These are phyloP conservation scores for Podarcis siculus DNA, from an alignment of 2,797 vertebrate species.

Conservation along the genomic window DNA sequence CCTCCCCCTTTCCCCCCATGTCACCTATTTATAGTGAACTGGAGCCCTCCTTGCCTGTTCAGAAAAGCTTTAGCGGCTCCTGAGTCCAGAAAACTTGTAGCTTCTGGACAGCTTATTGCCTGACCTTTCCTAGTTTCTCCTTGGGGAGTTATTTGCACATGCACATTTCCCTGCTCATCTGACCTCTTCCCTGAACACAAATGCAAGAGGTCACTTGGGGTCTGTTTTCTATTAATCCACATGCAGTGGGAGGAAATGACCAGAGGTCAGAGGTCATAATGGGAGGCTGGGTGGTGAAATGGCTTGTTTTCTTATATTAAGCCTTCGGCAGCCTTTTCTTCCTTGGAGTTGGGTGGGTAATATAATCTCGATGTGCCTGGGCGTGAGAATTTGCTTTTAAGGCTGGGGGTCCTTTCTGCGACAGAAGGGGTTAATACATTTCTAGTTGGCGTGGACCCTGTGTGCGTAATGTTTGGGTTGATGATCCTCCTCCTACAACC, in stretches of 20 bases:
- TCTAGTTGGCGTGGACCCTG: not conserved
- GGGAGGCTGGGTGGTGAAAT: not conserved
- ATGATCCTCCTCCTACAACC: not conserved
- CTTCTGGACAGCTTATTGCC: not conserved
- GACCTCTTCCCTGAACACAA: not conserved
- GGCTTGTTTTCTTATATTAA: not conserved
- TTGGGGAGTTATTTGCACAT: slow-evolving; percentile 12
- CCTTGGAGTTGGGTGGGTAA: not conserved
- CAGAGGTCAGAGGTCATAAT: not conserved
- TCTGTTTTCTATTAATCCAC: slow-evolving; percentile 26
- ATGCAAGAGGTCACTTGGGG: not conserved
- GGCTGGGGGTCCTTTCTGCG: not conserved
- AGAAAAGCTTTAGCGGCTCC: not conserved
- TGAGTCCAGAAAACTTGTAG: not conserved
- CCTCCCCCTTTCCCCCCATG: too few species aligned
- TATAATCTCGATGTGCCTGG: not conserved
- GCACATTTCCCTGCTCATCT: not conserved
- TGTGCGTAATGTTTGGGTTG: not conserved
- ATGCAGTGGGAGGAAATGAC: slow-evolving; percentile 9
- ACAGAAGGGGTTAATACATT: not conserved
- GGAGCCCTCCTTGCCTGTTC: not conserved
- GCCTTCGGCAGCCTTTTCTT: not conserved
- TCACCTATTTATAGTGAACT: not conserved
- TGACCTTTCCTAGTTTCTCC: slow-evolving; percentile 16
- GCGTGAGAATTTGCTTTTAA: not conserved